Conservation (phyloP, 1,140 invertebrate species). For the Bombus pyrosoma region DNA sequence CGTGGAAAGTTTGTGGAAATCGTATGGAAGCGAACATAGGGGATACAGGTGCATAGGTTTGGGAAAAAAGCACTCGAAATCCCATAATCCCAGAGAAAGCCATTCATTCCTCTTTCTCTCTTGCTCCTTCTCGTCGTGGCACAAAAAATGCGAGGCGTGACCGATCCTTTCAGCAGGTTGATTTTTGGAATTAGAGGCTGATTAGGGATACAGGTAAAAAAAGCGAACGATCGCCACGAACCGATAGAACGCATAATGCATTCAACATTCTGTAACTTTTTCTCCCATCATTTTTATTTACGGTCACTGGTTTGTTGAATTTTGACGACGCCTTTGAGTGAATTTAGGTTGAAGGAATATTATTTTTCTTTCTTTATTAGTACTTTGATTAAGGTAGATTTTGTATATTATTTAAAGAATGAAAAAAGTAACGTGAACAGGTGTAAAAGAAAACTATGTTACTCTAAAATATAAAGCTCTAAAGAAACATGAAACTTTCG, state of each 20-base stretch:
- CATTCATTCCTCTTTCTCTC: not conserved
- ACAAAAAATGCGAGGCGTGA: constrained; percentile 45
- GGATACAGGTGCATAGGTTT: constrained; percentile 51
- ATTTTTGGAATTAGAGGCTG: constrained; percentile 31
- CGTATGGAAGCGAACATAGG: not conserved
- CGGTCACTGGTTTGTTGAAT: not conserved
- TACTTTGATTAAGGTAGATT: too few species aligned
- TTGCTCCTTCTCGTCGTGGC: not conserved
- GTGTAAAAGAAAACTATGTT: too few species aligned
- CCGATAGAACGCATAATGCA: not conserved
- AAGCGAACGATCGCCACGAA: not conserved
- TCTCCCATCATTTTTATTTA: not conserved
- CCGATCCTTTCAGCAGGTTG: constrained; percentile 40
- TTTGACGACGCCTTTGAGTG: not conserved
- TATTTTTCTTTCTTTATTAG: too few species aligned
- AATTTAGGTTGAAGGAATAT: not conserved
- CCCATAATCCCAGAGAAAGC: constrained; percentile 37
- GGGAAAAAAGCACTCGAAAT: constrained; percentile 38
- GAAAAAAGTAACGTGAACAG: too few species aligned
- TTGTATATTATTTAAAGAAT: too few species aligned
- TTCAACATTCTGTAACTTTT: not conserved
- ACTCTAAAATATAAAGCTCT: too few species aligned
- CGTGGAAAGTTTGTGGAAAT: constrained; percentile 40
- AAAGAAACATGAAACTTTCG: not conserved
- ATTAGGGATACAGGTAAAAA: constrained; percentile 11